These are phyloP conservation scores for Callocephalon fimbriatum DNA, from an alignment of 2,113 vertebrate species.

Conservation along the genomic window DNA sequence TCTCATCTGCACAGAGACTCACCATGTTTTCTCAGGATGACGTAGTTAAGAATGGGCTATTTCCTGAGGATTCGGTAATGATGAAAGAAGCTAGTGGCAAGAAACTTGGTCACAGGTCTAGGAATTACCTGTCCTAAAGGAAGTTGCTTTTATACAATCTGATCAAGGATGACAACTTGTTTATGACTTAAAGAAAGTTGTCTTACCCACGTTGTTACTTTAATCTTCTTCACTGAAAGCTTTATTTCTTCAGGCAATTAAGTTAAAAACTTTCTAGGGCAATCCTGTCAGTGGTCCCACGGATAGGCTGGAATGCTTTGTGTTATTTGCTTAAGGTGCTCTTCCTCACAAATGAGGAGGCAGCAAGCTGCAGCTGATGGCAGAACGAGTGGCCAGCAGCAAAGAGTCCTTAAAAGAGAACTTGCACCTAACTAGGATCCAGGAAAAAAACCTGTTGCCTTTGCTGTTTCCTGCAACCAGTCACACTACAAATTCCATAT, in stretches of 20 bases:
- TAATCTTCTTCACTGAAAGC: neutral
- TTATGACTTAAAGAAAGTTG: neutral
- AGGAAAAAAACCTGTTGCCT: neutral
- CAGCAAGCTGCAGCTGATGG: rapidly evolving
- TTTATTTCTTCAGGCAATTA: neutral
- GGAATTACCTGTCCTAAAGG: neutral
- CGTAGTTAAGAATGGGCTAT: neutral
- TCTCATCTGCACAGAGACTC: neutral
- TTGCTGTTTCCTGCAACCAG: neutral
- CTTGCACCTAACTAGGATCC: neutral
- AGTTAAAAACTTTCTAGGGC: neutral
- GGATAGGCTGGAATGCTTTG: neutral
- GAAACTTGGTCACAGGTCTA: neutral
- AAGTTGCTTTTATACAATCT: neutral
- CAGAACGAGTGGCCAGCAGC: rapidly evolving
- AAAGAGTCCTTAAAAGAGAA: neutral
- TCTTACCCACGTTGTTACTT: neutral
- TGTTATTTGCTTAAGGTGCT: neutral
- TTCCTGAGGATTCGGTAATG: neutral
- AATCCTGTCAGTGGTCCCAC: neutral
- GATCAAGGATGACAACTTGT: neutral
- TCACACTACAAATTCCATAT: neutral
- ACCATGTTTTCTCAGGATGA: neutral
- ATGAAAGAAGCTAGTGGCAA: neutral
- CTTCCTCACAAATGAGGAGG: rapidly evolving